Evolutionary conservation across 2,113 vertebrate genomes (phyloP), one percentile per base, ranked within the genome.

Genomic region (Chaetops frenatus): DNA sequence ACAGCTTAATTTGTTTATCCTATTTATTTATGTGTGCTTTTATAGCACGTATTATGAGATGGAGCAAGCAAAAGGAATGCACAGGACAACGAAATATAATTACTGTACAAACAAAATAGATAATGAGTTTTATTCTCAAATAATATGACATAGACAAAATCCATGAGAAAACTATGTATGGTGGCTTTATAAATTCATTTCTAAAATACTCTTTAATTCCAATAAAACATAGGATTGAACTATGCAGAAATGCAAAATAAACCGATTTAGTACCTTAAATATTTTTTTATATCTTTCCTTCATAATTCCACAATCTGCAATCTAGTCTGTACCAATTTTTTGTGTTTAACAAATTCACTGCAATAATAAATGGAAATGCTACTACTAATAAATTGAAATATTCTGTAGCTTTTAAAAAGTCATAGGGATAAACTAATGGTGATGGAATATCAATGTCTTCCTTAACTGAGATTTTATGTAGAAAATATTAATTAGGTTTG

Each of bases 1-100:
- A 98, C 96, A 97, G 98, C 97, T 98, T 98, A 98, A 98, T 98
- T 97, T 97, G 96, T 98, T 98, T 98, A 98, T 97, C 96, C 96
- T 97, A 97, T 97, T 98, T 98, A 97, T 97, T 96, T 97, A 97
- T 98, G 95, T 96, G 94, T 87, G 81, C 93, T 96, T 97, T 98
- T 97, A 92, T 89, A 96, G 96, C 91, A 88, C 56, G 31, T 96
- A 96, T 96, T 97, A 97, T 96, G 96, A 97, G 94, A 97, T 51
- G 74, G 66, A 97, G 72, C 65, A 64, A 96, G 94, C 90, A 98
- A 97, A 96, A 97, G 74, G 95, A 97, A 96, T 96, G 92, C 94
- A 95, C 80, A 92, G 71, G 65, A 96, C 94, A 96, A 97, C 62
- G 78, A 95, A 97, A 97, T 86, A 91, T 94, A 98, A 98, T 98